phyloP scores from a whole-genome alignment of 2,113 vertebrate genomes.

The Heteronetta atricapilla region DNA sequence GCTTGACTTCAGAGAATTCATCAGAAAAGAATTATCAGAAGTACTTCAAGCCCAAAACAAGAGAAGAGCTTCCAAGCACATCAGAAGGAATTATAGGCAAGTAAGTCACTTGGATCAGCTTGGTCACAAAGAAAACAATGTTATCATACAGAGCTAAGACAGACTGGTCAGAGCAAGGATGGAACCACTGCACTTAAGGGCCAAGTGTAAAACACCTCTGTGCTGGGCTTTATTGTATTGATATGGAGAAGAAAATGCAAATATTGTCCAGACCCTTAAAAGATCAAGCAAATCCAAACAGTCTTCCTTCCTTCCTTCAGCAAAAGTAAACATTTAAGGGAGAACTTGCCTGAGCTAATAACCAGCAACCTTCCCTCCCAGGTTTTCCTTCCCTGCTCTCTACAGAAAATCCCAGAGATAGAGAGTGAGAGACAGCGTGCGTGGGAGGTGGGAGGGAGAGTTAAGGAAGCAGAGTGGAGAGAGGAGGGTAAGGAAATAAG shows the following conservation, averaged over 20 bases:
- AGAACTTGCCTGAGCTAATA: conserved; percentile 6
- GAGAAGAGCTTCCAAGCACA: conserved; percentile 20
- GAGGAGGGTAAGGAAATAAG: neutral
- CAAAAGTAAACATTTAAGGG: conserved; percentile 51
- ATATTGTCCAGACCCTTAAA: conserved; percentile 41
- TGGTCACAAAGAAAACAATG: conserved; percentile 1
- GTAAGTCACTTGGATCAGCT: neutral
- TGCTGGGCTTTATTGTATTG: neutral
- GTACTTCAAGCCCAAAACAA: neutral
- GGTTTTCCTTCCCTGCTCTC: conserved; percentile 5
- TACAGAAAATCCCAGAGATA: neutral
- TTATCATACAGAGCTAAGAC: neutral
- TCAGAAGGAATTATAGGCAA: conserved; percentile 35
- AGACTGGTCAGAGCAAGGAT: neutral
- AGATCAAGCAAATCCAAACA: conserved; percentile 47
- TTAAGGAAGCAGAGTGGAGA: neutral
- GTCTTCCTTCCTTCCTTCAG: conserved; percentile 47
- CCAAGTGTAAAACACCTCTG: conserved; percentile 1
- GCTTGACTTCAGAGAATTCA: neutral
- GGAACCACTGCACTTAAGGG: neutral
- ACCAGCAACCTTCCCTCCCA: neutral
- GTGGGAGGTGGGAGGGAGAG: neutral
- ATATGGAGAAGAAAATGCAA: conserved; percentile 37
- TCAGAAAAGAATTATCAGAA: neutral
- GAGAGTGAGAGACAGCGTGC: neutral